Evolutionary conservation across 1,140 invertebrate species (phyloP), one percentile per base, ranked within the genome.

Genomic region (Whitmania pigra): DNA sequence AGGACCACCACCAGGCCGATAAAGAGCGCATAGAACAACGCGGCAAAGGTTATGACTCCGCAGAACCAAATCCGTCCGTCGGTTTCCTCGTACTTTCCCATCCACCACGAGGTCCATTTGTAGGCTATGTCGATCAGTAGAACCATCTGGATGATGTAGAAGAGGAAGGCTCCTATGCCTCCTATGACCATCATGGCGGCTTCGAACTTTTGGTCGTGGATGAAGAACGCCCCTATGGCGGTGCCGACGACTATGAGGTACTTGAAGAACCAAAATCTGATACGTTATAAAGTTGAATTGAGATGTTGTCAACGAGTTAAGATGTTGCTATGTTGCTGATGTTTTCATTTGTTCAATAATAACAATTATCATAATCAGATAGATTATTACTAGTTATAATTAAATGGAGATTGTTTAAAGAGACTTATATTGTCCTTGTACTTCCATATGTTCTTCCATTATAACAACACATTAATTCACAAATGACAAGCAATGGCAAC

Each of bases 91-190:
- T 90, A 94, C 79, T 91, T 90, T 43, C 85, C 88, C 69, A 97
- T 90, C 94, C 95, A 99, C 72, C 83, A 87, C 81, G 97, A 92
- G 57, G 94, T 94, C 89, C 95, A 93, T 17, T 88, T 87, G 83
- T 99, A 94, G 25, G 96, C 95, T 86, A 99, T 98, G 81, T 99
- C 95, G 79, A 99, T 89, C 74, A 99, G 91, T 15, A 99, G 85
- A 71, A 98, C 88, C 53, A 99, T 84, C 82, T 99, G 97, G 69
- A 99, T 94, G 27, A 99, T 82, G 76, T 99, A 97, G 82, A 97
- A 99, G 20, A 93, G 83, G 78, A 98, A 93, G 0, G 91, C 96
- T 66, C 96, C 96, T 73, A 97, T 88, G 87, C 99, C 89, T 55
- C 96, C 96, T 83, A 98, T 91, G 80, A 92, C 92, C 94, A 99